Evolutionary conservation across 2,113 vertebrate species (phyloP).

Genomic region (Pithys albifrons): DNA sequence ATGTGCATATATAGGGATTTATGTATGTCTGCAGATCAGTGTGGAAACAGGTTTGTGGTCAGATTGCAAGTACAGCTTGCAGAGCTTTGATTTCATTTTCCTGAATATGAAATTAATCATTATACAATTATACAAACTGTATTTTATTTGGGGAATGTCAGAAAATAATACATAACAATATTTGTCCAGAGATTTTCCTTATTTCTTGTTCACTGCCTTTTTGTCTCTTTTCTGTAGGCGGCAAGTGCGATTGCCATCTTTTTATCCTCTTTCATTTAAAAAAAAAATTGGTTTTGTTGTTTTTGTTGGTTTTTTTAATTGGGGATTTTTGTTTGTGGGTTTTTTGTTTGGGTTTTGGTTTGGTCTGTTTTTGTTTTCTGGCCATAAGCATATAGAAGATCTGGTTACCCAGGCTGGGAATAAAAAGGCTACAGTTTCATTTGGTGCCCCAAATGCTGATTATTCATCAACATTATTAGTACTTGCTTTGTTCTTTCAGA

Average conservation of each 20-base stretch:
- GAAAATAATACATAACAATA: not conserved
- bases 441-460: not conserved
- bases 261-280: no score
- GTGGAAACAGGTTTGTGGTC: not conserved
- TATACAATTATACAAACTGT: not conserved
- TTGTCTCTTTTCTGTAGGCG: not conserved
- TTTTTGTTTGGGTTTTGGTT: not conserved
- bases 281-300: not conserved
- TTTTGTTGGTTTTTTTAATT: not conserved
- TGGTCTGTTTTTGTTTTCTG: not conserved
- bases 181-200: not conserved
- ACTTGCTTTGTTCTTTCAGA: not conserved
- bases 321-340: not conserved
- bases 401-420: not conserved
- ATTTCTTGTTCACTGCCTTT: not conserved
- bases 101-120: not conserved
- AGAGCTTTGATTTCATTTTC: not conserved
- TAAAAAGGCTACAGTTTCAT: not conserved
- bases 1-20: not conserved
- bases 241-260: not conserved
- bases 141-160: not conserved
- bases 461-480: not conserved
- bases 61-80: not conserved
- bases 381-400: not conserved
- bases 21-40: rapidly evolving